These are phyloP conservation scores for Chrysogorgia sp. DNA, from an alignment of 92 coral and sea anemone species.

Conservation along the genomic window DNA sequence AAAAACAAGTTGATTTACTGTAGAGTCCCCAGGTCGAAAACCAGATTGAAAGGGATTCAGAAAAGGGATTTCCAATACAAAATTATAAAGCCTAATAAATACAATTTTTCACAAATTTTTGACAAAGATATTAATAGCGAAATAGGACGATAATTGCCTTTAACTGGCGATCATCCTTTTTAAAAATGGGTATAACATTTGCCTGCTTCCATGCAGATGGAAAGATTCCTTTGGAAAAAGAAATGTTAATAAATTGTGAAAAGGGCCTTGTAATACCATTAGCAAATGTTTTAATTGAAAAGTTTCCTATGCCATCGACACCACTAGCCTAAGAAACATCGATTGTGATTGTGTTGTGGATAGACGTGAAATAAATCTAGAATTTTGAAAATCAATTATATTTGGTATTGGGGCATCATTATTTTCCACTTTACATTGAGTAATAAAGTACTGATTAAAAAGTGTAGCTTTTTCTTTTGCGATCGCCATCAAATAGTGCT, in stretches of 20 bases:
- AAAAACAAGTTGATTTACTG: conserved; percentile 56
- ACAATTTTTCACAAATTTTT: no score
- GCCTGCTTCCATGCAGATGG: no score
- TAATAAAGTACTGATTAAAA: conserved; percentile 59
- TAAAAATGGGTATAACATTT: no score
- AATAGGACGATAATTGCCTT: conserved; percentile 61
- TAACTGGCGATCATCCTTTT: no score
- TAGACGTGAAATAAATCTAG: conserved; percentile 25
- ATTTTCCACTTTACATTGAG: no score
- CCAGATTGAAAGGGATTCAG: conserved; percentile 55
- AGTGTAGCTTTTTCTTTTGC: conserved; percentile 60
- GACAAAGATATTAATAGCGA: conserved; percentile 60
- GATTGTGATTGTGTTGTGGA: conserved; percentile 44
- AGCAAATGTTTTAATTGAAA: conserved; percentile 38
- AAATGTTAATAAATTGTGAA: conserved; percentile 29
- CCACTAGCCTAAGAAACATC: conserved; percentile 59
- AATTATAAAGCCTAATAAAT: conserved; percentile 53
- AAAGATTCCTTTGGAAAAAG: no score
- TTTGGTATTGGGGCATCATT: conserved; percentile 39
- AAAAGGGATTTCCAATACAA: conserved; percentile 51
- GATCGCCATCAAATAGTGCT: no score
- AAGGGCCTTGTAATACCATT: conserved; percentile 47
- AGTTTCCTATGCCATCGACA: conserved; percentile 53
- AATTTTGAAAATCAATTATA: conserved; percentile 41
- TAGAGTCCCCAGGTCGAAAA: no score